phyloP scores from a whole-genome alignment of 2,113 vertebrate genomes.

The Pangasianodon gigas region DNA sequence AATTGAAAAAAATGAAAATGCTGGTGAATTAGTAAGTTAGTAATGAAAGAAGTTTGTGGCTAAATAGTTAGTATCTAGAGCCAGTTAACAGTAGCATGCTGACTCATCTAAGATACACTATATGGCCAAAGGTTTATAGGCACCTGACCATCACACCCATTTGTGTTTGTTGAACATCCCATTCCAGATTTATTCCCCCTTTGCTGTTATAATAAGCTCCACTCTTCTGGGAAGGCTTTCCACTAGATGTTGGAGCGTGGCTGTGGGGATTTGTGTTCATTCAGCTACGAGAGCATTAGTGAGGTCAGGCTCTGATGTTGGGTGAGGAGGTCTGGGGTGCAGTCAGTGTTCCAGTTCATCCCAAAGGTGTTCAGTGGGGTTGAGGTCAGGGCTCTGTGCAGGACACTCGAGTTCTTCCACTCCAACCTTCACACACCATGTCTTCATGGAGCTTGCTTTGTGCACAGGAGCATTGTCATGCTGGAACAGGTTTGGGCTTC shows the following conservation, averaged over 20 bases:
- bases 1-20: no score
- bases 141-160: not conserved
- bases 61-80: not conserved
- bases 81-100: not conserved
- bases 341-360: no score
- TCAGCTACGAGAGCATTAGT: not conserved
- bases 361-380: no score
- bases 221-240: not conserved
- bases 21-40: no score
- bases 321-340: no score
- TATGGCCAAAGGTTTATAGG: not conserved
- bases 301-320: no score
- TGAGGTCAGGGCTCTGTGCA: no score
- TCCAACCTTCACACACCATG: no score
- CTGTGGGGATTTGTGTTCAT: not conserved
- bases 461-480: no score
- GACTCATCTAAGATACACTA: not conserved
- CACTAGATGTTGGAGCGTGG: not conserved
- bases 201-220: not conserved
- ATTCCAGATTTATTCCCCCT: not conserved
- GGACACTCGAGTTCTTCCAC: no score
- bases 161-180: not conserved
- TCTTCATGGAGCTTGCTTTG: no score
- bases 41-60: not conserved
- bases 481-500: no score